These are phyloP conservation scores for Apostichopus leukothele DNA, from an alignment of 53 echinoderm and acorn worm genomes.

Conservation along the genomic window DNA sequence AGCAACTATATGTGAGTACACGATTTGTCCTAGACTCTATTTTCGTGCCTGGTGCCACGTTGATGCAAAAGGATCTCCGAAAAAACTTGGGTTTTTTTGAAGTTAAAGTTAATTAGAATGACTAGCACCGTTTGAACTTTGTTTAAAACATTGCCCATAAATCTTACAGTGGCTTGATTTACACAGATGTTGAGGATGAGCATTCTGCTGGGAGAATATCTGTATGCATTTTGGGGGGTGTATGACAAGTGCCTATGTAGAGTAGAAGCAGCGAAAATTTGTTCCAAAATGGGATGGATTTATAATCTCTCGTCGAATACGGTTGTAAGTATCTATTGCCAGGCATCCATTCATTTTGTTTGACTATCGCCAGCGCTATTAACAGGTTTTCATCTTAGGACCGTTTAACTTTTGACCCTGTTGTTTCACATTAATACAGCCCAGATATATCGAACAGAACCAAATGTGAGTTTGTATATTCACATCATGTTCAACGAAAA, in stretches of 20 bases:
- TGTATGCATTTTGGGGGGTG: background rate
- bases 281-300: background rate
- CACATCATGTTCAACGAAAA: too few relatives aligned
- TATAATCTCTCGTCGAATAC: background rate
- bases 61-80: background rate
- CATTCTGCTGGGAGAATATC: background rate
- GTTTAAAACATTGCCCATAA: slow-evolving; percentile 25
- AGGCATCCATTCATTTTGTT: background rate
- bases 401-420: too few relatives aligned
- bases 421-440: too few relatives aligned
- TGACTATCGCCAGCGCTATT: background rate
- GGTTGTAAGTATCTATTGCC: background rate
- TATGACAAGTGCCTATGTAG: too few relatives aligned
- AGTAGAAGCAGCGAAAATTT: too few relatives aligned
- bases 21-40: background rate
- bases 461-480: too few relatives aligned
- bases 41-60: background rate
- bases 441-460: too few relatives aligned
- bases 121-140: slow-evolving; percentile 25
- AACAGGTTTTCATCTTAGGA: too few relatives aligned
- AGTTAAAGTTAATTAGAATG: slow-evolving; percentile 33
- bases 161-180: background rate
- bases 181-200: background rate
- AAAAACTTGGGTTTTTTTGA: background rate
- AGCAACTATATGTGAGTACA: slow-evolving; percentile 34